Evolutionary conservation across 2,797 vertebrate genomes (phyloP), one percentile per base, ranked within the genome.

Genomic region (Spea hammondii): DNA sequence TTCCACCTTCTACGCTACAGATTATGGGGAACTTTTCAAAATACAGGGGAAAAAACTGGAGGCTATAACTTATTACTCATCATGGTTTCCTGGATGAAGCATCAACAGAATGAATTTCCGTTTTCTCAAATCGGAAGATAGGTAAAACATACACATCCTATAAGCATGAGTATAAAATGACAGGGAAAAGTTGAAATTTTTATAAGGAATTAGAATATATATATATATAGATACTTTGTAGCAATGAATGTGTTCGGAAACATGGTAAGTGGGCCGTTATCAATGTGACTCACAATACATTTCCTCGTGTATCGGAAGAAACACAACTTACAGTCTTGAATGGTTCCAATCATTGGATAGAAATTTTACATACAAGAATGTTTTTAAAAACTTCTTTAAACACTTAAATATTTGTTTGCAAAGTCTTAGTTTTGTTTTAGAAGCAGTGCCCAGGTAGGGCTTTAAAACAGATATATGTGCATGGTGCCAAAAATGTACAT

Each of bases 11-110:
- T 83, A 71, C 32, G 47, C 65, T 82, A 78, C 14, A 72, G 75
- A 60, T 81, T 77, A 1, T 55, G 47, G 50, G 13, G 14, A 64
- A n/a, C 70, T 78, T 84, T 74, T 68, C 74, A 78, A 3, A 0
- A 74, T 68, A 79, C 80, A 79, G 68, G n/a, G n/a, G n/a, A n/a
- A n/a, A 84, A 79, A 89, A 85, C 78, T 85, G 89, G 86, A 66
- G 65, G 80, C 84, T 10, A 83, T 6, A 50, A 50, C 0, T 80
- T 83, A 17, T 76, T 77, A 85, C 85, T 84, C 50, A 76, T 82
- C 77, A 32, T 84, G 32, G 32, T 32, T 32, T 2, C 32, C 32
- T 82, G 82, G 84, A 86, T 82, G 71, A 74, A 86, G 85, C 86
- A 85, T 51, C 67, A 87, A 81, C 83, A 68, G 47, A 68, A 54